Base-by-base conservation (phyloP, 1,140 invertebrate species). In the Anastrepha ludens region DNA sequence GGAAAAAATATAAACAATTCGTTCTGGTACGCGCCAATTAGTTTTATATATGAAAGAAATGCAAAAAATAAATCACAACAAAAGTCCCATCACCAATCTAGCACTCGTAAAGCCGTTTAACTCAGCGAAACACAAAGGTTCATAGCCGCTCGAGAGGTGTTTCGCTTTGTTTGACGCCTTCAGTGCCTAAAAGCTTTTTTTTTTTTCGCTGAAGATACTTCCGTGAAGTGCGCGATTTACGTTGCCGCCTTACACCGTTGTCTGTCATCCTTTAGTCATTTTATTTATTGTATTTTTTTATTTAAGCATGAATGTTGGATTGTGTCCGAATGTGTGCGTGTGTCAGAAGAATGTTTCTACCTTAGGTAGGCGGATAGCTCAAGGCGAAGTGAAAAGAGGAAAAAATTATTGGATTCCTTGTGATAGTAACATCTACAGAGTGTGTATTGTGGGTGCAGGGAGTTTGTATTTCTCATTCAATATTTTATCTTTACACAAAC, bases 81-180 rank as follows among this genome's bases (percentile, higher is more conserved):
- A 81, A 81, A 20, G 44, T 81, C 20, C 6, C 50, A 81, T 41
- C 2, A n/a, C 8, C 17, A 8, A 8, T n/a, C 8, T 55, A 15
- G 7, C 74, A n/a, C 8, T 41, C n/a, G 47, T 9, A 41, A 20
- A 17, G 70, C 70, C 15, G 4, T 74, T 74, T 55, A 81, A 81
- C 47, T 81, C 47, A 20, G 74, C 47, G 15, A 17, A 58, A 81
- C 47, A 81, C 47, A 81, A 81, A 81, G 44, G 74, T 81, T n/a
- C 74, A 55, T 81, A 81, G 74, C 74, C 74, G 74, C 41, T 74
- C 41, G 67, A 74, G 67, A 74, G 67, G 67, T 47, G 39, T 81
- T 81, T 81, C 74, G 47, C 74, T 81, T 81, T 81, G 74, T 81
- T n/a, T 55, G 74, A 81, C 74, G 74, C 74, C 74, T 81, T 11